phyloP scores from a whole-genome alignment of 2,113 vertebrate genomes.

The Suricata suricatta region DNA sequence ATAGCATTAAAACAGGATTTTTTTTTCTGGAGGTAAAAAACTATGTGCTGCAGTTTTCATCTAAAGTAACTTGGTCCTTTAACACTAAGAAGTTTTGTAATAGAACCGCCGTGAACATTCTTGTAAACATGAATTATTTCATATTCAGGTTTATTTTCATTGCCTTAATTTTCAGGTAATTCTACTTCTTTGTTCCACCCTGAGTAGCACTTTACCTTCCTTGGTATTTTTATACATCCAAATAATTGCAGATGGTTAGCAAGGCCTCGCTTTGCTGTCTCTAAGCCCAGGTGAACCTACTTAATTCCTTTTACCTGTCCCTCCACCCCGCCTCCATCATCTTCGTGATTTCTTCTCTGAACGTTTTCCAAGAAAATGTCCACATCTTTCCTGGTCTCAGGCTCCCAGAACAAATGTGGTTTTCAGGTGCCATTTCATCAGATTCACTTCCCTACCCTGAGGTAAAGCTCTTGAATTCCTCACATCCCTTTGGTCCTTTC shows the following conservation, averaged over 20 bases:
- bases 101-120: not conserved
- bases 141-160: constrained; percentile 43
- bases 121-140: constrained; percentile 31
- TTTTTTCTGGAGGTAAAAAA: not conserved
- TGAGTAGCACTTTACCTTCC: constrained; percentile 55
- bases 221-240: constrained; percentile 67
- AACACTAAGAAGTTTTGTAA: constrained; percentile 3
- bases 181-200: constrained; percentile 69
- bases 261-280: constrained; percentile 60
- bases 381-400: constrained; percentile 68
- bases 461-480: constrained; percentile 77
- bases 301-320: constrained; percentile 62
- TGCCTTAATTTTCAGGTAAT: constrained; percentile 67
- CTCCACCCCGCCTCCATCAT: constrained; percentile 55
- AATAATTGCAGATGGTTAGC: constrained; percentile 74
- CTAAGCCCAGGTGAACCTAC: constrained; percentile 59
- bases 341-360: constrained; percentile 67
- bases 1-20: constrained; percentile 18
- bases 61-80: not conserved
- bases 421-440: constrained; percentile 75
- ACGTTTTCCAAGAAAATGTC: constrained; percentile 79
- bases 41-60: not conserved
- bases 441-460: constrained; percentile 69
- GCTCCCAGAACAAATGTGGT: constrained; percentile 77
- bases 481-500: constrained; percentile 67